A percentile compares a stretch with the other conserved stretches of the same genome.
Conservation (phyloP, 2,113 vertebrate genomes). For the Nesoenas mayeri region DNA sequence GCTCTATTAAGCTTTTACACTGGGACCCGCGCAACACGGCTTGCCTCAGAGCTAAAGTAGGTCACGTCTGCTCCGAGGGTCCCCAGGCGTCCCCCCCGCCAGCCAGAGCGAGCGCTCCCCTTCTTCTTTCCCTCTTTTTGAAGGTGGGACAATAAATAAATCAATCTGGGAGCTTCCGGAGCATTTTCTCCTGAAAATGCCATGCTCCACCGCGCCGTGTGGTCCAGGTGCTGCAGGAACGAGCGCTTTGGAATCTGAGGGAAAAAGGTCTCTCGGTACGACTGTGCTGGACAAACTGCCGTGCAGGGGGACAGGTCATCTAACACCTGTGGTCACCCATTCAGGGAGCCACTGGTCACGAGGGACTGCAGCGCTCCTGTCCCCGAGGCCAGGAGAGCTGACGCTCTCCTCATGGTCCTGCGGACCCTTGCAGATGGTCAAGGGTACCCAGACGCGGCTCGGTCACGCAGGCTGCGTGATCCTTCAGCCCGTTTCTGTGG, state of each 20-base stretch:
- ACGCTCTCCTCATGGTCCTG: not conserved
- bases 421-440: not conserved
- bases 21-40: accelerated
- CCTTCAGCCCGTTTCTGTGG: accelerated
- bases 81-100: not conserved
- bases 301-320: not conserved
- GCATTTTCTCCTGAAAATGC: accelerated
- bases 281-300: not conserved
- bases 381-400: not conserved
- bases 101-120: accelerated
- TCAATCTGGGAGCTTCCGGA: not conserved
- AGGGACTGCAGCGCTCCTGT: not conserved
- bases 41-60: constrained; percentile 28
- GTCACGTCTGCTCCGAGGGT: constrained; percentile 16
- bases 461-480: accelerated
- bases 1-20: constrained; percentile 30
- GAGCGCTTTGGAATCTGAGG: not conserved
- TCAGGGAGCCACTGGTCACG: not conserved
- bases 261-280: accelerated
- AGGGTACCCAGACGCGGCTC: not conserved
- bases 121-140: not conserved
- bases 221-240: not conserved
- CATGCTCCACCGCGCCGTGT: accelerated
- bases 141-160: not conserved
- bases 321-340: not conserved